Conservation (phyloP, 1,140 invertebrate species). For the Caenorhabditis brenneri region DNA sequence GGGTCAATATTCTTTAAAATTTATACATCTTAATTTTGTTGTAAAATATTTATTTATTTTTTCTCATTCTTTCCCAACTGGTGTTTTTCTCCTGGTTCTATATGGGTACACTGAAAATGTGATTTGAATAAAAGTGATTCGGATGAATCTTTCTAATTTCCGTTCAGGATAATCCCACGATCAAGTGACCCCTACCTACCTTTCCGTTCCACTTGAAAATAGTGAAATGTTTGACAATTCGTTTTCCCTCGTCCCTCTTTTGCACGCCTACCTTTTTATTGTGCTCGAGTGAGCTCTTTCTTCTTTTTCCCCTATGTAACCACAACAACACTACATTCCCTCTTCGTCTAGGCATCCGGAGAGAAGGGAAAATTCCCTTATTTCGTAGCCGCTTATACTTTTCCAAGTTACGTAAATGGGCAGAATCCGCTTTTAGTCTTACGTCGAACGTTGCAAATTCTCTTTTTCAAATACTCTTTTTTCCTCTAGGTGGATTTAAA, state of each 20-base stretch:
- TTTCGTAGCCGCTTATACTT: background rate
- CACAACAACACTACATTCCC: conserved; percentile 25
- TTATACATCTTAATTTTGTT: background rate
- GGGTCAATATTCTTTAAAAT: no score
- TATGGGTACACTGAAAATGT: conserved; percentile 5
- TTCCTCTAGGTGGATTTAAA: no score
- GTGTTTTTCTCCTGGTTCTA: background rate
- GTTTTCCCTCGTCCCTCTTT: background rate
- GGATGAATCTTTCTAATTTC: background rate
- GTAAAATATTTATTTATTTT: background rate
- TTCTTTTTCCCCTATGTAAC: background rate
- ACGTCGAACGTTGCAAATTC: background rate
- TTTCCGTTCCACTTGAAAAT: conserved; percentile 19
- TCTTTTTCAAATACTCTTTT: background rate
- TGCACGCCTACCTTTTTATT: conserved; percentile 26
- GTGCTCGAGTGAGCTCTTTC: conserved; percentile 27
- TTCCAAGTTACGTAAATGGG: background rate
- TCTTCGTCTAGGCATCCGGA: background rate
- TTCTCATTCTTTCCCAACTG: background rate
- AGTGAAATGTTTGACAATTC: conserved; percentile 19
- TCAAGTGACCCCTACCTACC: background rate
- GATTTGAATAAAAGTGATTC: background rate
- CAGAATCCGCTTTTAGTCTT: conserved; percentile 7
- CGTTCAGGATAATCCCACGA: conserved; percentile 30
- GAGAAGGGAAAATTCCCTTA: background rate